Evolutionary conservation across 2,797 vertebrate genomes (phyloP).

Genomic region (Ibycter americanus): DNA sequence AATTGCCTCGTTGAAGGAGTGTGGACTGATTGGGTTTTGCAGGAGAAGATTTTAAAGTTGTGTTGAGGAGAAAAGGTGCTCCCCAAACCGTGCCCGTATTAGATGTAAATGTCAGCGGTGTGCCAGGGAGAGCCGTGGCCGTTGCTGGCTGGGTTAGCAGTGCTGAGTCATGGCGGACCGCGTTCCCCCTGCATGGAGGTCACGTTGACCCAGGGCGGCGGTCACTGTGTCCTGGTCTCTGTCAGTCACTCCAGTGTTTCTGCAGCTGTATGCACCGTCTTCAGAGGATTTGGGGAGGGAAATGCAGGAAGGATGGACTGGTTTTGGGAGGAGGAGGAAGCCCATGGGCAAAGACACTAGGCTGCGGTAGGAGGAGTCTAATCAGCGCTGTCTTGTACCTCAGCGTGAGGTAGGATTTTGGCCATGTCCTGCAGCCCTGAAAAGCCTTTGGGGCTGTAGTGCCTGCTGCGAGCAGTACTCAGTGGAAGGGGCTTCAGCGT

Average conservation of each 20-base stretch:
- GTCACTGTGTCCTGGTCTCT: background rate
- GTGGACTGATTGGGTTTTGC: background rate
- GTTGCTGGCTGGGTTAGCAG: background rate
- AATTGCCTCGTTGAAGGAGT: rapidly evolving
- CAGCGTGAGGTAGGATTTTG: background rate
- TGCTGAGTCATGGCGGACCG: background rate
- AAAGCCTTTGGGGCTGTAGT: background rate
- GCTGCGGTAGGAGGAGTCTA: background rate
- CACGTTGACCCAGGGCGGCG: rapidly evolving
- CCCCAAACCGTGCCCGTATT: rapidly evolving
- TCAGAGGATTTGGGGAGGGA: background rate
- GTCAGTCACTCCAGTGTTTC: background rate
- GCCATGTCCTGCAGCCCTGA: background rate
- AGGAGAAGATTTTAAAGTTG: background rate
- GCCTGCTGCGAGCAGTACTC: background rate
- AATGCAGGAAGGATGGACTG: background rate
- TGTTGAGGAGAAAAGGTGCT: background rate
- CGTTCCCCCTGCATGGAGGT: background rate
- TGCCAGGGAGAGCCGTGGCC: background rate
- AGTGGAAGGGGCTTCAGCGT: background rate
- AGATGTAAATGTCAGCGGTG: background rate
- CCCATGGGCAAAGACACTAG: background rate
- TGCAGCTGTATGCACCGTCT: background rate
- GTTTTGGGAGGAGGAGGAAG: background rate
- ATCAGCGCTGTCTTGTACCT: background rate